Percentiles rank a stretch among this genome's conserved stretches.
Conservation (phyloP, 2,888 invertebrate genomes). For the Panopea generosa region DNA sequence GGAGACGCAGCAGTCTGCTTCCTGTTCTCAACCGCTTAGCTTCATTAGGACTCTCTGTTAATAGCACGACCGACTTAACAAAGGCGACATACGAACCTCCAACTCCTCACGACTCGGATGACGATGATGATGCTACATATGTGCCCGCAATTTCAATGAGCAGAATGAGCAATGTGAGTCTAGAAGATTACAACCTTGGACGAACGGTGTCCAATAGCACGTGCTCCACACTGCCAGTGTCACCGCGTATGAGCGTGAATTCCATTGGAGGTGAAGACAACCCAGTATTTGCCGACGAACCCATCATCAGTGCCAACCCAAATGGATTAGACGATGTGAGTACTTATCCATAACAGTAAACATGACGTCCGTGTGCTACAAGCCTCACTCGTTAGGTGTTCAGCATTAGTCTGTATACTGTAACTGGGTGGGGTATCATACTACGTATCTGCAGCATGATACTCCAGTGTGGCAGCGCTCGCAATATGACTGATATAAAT, state of each 20-base stretch:
- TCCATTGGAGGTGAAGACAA: conserved; percentile 52
- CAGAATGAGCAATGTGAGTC: conserved; percentile 54
- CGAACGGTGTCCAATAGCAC: conserved; percentile 60
- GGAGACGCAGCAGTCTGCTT: conserved; percentile 76
- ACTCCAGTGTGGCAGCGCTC: too few species aligned
- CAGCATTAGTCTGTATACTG: too few species aligned
- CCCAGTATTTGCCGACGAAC: conserved; percentile 49
- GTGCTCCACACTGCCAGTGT: conserved; percentile 47
- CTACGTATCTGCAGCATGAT: too few species aligned
- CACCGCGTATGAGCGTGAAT: conserved; percentile 48
- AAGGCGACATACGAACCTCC: conserved; percentile 65
- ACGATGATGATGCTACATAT: conserved; percentile 49
- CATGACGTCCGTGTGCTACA: too few species aligned
- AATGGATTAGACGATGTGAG: conserved; percentile 38
- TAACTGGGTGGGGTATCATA: too few species aligned
- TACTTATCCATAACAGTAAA: too few species aligned
- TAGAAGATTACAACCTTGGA: conserved; percentile 51
- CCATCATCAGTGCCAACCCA: conserved; percentile 44
- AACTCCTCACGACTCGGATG: conserved; percentile 56
- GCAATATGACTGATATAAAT: too few species aligned
- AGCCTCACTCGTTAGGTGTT: too few species aligned
- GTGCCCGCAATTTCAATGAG: conserved; percentile 45
- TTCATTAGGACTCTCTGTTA: conserved; percentile 74
- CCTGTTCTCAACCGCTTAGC: conserved; percentile 77
- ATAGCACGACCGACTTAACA: conserved; percentile 75